Percentiles rank a stretch among this genome's conserved stretches.
These are phyloP conservation scores for Auanema sp. DNA, from an alignment of 2,888 invertebrate species.

Conservation along the genomic window DNA sequence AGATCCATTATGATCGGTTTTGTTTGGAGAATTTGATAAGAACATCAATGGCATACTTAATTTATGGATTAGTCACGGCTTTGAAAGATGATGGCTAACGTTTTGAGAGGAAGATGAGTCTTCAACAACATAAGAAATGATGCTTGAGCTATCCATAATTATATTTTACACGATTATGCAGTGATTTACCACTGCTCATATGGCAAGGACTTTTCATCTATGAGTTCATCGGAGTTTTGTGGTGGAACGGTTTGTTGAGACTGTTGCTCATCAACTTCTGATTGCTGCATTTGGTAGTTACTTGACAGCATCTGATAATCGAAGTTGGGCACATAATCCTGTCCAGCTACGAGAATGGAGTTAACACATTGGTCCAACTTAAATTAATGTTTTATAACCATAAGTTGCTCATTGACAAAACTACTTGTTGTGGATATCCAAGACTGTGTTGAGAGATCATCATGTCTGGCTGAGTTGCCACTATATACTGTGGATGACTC, in stretches of 20 bases:
- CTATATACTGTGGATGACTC: slow-evolving; percentile 44
- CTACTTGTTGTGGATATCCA: slow-evolving; percentile 28
- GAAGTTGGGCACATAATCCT: slow-evolving; percentile 48
- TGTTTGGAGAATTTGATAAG: too few species aligned
- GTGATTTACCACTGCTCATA: slow-evolving; percentile 40
- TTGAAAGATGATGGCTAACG: too few species aligned
- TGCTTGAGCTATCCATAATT: not conserved
- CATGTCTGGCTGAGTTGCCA: slow-evolving; percentile 39
- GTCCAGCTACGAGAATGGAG: slow-evolving; percentile 29
- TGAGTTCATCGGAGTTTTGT: slow-evolving; percentile 1
- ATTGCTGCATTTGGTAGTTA: slow-evolving; percentile 27
- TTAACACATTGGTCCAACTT: slow-evolving; percentile 40
- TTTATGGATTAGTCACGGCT: too few species aligned
- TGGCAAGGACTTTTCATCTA: slow-evolving; percentile 40
- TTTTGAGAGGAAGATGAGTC: too few species aligned
- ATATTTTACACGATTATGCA: not conserved
- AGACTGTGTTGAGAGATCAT: slow-evolving; percentile 32
- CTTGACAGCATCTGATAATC: slow-evolving; percentile 40
- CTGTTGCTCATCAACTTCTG: slow-evolving; percentile 18
- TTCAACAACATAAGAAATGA: too few species aligned
- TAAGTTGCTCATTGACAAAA: not conserved
- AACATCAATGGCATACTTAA: too few species aligned
- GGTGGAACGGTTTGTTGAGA: slow-evolving; percentile 18
- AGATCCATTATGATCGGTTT: too few species aligned
- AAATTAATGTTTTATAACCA: not conserved